Conservation (phyloP, 2,113 vertebrate genomes). For the Caloenas nicobarica region DNA sequence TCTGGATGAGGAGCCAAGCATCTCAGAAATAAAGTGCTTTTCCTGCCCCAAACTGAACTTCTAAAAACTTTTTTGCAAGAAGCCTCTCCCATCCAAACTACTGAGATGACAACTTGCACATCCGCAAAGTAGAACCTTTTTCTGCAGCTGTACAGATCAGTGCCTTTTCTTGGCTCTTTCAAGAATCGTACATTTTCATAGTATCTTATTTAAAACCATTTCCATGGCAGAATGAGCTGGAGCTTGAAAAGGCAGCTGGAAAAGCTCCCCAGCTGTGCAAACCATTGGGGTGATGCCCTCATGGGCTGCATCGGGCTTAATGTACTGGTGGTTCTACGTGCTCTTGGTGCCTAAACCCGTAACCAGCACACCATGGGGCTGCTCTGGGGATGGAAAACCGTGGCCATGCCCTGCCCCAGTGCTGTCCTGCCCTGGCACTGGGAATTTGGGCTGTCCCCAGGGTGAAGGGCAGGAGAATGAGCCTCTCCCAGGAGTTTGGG, state of each 20-base stretch:
- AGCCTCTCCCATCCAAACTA: rapidly evolving
- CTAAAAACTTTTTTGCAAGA: neutral
- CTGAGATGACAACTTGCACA: rapidly evolving
- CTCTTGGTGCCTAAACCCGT: neutral
- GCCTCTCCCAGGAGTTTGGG: neutral
- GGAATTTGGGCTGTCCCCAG: rapidly evolving
- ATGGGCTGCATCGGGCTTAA: neutral
- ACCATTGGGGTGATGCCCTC: rapidly evolving
- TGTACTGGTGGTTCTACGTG: rapidly evolving
- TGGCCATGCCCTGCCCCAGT: too few relatives aligned
- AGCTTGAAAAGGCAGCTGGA: neutral
- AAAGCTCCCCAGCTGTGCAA: rapidly evolving
- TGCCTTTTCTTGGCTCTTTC: neutral
- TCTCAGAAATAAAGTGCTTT: neutral
- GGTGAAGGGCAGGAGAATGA: neutral
- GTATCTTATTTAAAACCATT: neutral
- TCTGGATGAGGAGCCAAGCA: rapidly evolving
- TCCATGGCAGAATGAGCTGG: rapidly evolving
- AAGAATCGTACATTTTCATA: rapidly evolving
- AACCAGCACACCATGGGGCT: neutral
- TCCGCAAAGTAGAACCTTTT: rapidly evolving
- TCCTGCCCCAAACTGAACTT: neutral
- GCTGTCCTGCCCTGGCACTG: rapidly evolving
- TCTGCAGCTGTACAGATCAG: rapidly evolving
- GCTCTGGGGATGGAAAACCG: neutral